phyloP scores from a whole-genome alignment of 2,113 vertebrate genomes.

The Coptodon bakossiorum region DNA sequence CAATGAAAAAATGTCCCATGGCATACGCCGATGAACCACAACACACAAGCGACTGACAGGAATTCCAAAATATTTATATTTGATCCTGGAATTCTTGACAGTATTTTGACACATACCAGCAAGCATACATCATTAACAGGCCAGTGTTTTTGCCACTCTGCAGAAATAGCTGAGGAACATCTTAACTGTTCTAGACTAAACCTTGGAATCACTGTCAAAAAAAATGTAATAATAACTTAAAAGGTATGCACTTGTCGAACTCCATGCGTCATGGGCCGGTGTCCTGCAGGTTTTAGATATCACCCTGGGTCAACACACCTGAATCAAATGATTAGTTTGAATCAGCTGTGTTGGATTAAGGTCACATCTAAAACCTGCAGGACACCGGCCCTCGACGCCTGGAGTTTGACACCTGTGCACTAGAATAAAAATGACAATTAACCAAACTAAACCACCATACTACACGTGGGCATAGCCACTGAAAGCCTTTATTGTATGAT shows the following conservation, averaged over 20 bases:
- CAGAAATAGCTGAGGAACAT: no score
- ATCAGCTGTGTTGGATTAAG: neutral
- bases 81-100: neutral
- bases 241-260: rapidly evolving
- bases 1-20: rapidly evolving
- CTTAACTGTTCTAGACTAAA: neutral
- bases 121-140: neutral
- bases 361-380: neutral
- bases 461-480: rapidly evolving
- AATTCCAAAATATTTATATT: neutral
- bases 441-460: neutral
- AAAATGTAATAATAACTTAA: neutral
- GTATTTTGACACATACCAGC: neutral
- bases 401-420: neutral
- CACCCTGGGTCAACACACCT: neutral
- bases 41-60: neutral
- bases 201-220: neutral
- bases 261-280: rapidly evolving
- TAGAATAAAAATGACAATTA: neutral
- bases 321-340: neutral
- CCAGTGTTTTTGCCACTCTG: neutral
- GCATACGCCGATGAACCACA: neutral
- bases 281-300: neutral
- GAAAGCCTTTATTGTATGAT: neutral
- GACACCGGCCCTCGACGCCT: neutral